phyloP scores from a whole-genome alignment of 2,888 invertebrate species.

The Apamea monoglypha region DNA sequence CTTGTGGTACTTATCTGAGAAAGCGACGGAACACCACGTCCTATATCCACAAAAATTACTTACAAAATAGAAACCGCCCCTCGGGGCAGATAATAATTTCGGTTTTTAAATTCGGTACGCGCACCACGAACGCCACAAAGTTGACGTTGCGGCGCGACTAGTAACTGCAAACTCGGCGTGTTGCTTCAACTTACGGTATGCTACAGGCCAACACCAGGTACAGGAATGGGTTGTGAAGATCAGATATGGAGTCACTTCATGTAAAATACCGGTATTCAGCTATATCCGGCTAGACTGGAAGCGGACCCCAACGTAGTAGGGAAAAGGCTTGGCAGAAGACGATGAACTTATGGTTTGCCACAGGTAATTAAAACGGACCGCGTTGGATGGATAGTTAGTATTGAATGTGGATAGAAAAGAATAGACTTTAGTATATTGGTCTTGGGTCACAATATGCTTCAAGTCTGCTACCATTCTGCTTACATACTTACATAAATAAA shows the following conservation, averaged over 20 bases:
- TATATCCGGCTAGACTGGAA: neutral
- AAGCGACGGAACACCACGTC: no score
- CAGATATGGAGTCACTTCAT: no score
- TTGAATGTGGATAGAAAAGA: neutral
- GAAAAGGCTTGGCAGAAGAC: neutral
- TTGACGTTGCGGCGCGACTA: no score
- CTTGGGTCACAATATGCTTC: neutral
- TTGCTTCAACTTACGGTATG: neutral
- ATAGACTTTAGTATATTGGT: neutral
- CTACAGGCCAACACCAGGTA: neutral
- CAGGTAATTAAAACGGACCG: neutral
- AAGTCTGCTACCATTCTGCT: neutral
- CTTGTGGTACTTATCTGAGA: no score
- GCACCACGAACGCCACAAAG: no score
- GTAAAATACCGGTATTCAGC: neutral
- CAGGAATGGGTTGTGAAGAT: neutral
- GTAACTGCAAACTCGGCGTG: no score
- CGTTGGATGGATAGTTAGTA: neutral
- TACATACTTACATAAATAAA: no score
- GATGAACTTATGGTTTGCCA: neutral
- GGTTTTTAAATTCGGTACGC: no score
- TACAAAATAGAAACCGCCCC: no score
- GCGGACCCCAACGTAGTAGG: neutral
- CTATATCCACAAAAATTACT: no score
- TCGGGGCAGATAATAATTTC: no score